Conservation (phyloP, 2,888 invertebrate species). For the Xestia c-nigrum region DNA sequence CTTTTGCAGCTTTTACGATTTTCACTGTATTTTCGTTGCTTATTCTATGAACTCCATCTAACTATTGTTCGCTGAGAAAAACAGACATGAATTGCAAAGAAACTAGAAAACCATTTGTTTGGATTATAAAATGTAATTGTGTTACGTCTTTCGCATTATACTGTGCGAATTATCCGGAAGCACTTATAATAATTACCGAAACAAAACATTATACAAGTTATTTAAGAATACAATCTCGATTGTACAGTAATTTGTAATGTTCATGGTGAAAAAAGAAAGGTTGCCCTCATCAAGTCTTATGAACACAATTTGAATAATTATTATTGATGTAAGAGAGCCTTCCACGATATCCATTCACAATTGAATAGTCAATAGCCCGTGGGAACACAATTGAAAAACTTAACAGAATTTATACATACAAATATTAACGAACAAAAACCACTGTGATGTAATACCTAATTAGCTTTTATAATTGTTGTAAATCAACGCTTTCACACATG, state of each 20-base stretch:
- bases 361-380: slow-evolving; percentile 82
- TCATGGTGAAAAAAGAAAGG: slow-evolving; percentile 75
- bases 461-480: slow-evolving; percentile 59
- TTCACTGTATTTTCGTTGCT: neutral
- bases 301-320: slow-evolving; percentile 83
- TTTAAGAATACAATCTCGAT: slow-evolving; percentile 72
- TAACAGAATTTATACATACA: slow-evolving; percentile 67
- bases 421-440: slow-evolving; percentile 70
- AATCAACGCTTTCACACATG: slow-evolving; percentile 61
- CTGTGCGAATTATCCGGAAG: slow-evolving; percentile 52
- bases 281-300: slow-evolving; percentile 73
- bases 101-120: slow-evolving; percentile 1
- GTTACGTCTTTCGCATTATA: slow-evolving; percentile 22
- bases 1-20: neutral
- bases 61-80: neutral
- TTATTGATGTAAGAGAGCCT: slow-evolving; percentile 74
- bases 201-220: slow-evolving; percentile 59
- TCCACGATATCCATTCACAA: slow-evolving; percentile 70
- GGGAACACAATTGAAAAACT: slow-evolving; percentile 80
- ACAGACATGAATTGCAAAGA: neutral
- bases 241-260: slow-evolving; percentile 68
- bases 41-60: neutral
- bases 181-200: slow-evolving; percentile 45
- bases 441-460: slow-evolving; percentile 68
- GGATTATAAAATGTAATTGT: slow-evolving; percentile 25